These are phyloP conservation scores for Cyprinella venusta DNA, from an alignment of 2,797 vertebrate species.

Conservation along the genomic window DNA sequence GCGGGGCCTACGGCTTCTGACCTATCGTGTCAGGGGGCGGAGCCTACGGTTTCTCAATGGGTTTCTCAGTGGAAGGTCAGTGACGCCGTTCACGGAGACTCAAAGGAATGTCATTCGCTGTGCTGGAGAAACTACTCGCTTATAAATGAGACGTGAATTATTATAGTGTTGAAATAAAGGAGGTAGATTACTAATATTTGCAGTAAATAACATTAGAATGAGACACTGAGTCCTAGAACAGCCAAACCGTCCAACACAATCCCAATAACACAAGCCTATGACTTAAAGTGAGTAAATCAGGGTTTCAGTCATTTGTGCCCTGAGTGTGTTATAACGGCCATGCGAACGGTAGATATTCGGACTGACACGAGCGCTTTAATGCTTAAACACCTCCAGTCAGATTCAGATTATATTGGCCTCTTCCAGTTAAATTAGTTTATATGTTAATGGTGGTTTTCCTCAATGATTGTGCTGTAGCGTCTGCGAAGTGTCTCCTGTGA, in stretches of 20 bases:
- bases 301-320: not conserved
- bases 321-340: not conserved
- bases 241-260: not conserved
- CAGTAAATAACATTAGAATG: not conserved
- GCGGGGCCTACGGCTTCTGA: not conserved
- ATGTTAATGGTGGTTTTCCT: not conserved
- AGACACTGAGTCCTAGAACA: not conserved
- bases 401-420: not conserved
- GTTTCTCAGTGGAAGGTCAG: slow-evolving; percentile 46
- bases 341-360: too few species aligned
- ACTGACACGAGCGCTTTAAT: not conserved
- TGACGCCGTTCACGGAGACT: slow-evolving; percentile 25
- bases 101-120: slow-evolving; percentile 11
- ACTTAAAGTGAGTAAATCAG: not conserved
- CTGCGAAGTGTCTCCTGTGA: not conserved
- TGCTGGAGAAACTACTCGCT: not conserved
- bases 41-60: not conserved
- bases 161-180: not conserved
- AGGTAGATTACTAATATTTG: not conserved
- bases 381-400: too few species aligned
- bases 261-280: not conserved
- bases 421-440: not conserved
- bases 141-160: slow-evolving; percentile 1
- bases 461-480: not conserved
- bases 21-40: slow-evolving; percentile 13